phyloP scores from a whole-genome alignment of 2,888 invertebrate genomes.

The Nemotelus nigrinus region DNA sequence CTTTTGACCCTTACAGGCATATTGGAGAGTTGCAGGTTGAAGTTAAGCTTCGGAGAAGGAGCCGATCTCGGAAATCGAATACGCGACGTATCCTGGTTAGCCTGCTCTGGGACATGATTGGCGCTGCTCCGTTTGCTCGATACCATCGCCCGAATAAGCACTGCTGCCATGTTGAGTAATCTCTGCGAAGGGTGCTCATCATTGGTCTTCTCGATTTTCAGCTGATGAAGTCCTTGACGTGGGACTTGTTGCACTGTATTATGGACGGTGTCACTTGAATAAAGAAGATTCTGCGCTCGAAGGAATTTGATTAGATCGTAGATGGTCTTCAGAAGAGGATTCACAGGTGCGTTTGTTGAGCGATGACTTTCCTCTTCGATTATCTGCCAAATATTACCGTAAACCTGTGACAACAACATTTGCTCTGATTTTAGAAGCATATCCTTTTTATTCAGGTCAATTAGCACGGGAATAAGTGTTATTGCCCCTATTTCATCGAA shows the following conservation, averaged over 20 bases:
- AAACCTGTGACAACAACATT: slow-evolving; percentile 45
- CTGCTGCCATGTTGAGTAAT: slow-evolving; percentile 48
- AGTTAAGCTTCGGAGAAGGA: background rate
- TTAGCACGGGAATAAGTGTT: slow-evolving; percentile 48
- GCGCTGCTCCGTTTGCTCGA: background rate
- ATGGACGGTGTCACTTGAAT: background rate
- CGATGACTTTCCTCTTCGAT: slow-evolving; percentile 47
- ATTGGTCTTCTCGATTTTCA: slow-evolving; percentile 44
- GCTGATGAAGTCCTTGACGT: slow-evolving; percentile 23
- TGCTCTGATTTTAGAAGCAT: slow-evolving; percentile 43
- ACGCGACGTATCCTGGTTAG: background rate
- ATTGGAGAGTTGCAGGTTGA: background rate
- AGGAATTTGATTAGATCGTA: slow-evolving; percentile 45
- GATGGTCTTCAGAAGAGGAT: slow-evolving; percentile 49
- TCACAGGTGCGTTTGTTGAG: slow-evolving; percentile 29
- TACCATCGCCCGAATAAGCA: slow-evolving; percentile 45
- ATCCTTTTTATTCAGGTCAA: slow-evolving; percentile 43
- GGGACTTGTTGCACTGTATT: slow-evolving; percentile 36
- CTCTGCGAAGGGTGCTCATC: slow-evolving; percentile 49
- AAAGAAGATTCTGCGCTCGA: background rate
- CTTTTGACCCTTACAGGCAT: background rate
- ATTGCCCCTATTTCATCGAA: slow-evolving; percentile 49
- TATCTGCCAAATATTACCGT: slow-evolving; percentile 49
- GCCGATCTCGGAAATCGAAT: background rate
- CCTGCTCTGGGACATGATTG: background rate